Evolutionary conservation across 2,797 vertebrate species (phyloP).

Genomic region (Acrossocheilus wenchowensis): DNA sequence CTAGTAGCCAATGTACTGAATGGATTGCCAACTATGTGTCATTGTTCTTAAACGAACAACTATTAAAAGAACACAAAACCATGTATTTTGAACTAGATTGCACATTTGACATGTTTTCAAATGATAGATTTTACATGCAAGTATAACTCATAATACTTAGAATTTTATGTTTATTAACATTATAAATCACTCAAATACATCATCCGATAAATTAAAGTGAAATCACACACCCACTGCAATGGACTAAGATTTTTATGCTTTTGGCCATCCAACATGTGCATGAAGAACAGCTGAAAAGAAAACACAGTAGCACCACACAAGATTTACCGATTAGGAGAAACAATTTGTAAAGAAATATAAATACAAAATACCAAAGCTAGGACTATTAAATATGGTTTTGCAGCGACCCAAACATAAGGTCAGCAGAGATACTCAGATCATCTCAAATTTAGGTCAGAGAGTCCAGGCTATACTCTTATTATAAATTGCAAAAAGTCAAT

Average conservation of each 20-base stretch:
- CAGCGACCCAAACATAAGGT: neutral
- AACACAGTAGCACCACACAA: neutral
- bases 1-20: neutral
- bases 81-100: conserved; percentile 6
- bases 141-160: neutral
- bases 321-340: neutral
- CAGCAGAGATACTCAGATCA: neutral
- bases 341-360: conserved; percentile 12
- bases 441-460: conserved; percentile 13
- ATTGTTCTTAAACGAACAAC: neutral
- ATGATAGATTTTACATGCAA: neutral
- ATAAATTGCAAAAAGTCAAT: conserved; percentile 18
- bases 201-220: neutral
- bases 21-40: neutral
- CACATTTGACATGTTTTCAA: neutral
- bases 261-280: neutral
- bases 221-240: conserved; percentile 3
- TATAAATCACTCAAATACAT: conserved; percentile 6
- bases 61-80: conserved; percentile 41
- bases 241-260: neutral
- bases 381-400: conserved; percentile 20
- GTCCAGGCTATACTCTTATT: neutral
- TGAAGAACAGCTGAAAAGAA: neutral
- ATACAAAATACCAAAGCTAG: neutral
- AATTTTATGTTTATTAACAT: conserved; percentile 7